These are phyloP conservation scores for Petrocephalus microphthalmus DNA, from an alignment of 2,113 vertebrate species.

Conservation along the genomic window DNA sequence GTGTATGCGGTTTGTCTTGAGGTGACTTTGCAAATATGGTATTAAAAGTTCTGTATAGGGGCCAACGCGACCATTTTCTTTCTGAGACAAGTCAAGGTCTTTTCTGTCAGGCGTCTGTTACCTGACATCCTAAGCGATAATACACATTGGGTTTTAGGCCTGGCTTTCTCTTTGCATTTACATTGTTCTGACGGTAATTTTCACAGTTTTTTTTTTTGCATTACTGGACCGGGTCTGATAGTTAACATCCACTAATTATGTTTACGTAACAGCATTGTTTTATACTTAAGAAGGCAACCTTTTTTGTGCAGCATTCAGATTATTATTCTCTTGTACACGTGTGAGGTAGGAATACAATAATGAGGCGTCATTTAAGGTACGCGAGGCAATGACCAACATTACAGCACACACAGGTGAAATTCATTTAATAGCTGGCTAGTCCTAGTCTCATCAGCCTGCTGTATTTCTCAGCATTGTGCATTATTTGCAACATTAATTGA, in stretches of 20 bases:
- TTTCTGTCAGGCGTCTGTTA: slow-evolving; percentile 29
- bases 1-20: too few species aligned
- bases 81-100: slow-evolving; percentile 60
- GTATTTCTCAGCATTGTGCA: background rate
- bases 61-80: slow-evolving; percentile 18
- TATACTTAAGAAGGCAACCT: background rate
- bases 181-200: background rate
- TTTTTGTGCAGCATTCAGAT: background rate
- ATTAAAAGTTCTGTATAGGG: slow-evolving; percentile 29
- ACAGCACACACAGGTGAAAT: background rate
- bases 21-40: background rate
- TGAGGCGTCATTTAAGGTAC: background rate
- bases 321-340: background rate
- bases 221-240: background rate
- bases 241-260: background rate
- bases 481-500: background rate
- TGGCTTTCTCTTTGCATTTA: background rate
- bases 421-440: background rate
- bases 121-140: background rate
- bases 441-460: background rate
- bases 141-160: background rate
- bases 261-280: too few species aligned
- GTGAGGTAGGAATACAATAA: background rate
- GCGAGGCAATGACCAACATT: background rate
- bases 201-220: background rate